Evolutionary conservation across 2,888 invertebrate genomes (phyloP).

Genomic region (Dryobotodes eremita): DNA sequence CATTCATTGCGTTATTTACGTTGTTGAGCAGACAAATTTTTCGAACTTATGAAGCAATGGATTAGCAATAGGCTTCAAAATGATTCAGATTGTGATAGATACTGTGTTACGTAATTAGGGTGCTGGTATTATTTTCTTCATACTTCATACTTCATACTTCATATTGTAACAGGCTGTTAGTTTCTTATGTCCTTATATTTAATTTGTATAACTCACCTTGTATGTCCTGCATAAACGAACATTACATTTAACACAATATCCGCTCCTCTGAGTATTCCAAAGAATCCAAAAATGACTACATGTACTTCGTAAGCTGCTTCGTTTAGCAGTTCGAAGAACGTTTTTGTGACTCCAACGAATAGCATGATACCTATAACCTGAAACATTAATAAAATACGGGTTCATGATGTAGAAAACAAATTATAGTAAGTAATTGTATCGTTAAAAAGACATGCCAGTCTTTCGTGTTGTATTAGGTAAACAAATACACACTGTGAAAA

Average conservation of each 20-base stretch:
- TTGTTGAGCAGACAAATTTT: too few relatives aligned
- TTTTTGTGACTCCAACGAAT: not conserved
- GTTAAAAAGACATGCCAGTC: too few relatives aligned
- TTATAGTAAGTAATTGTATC: not conserved
- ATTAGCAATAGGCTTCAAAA: too few relatives aligned
- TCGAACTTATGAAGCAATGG: too few relatives aligned
- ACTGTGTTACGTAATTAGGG: too few relatives aligned
- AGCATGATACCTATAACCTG: slow-evolving; percentile 23
- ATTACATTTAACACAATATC: slow-evolving; percentile 39
- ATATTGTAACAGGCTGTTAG: too few relatives aligned
- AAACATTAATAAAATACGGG: not conserved
- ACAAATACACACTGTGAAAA: not conserved
- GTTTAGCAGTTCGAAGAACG: not conserved
- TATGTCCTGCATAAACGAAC: slow-evolving; percentile 32
- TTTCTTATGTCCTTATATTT: too few relatives aligned
- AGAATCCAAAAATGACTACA: slow-evolving; percentile 9
- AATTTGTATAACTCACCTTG: slow-evolving; percentile 27
- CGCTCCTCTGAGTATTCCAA: slow-evolving; percentile 12
- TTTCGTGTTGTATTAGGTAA: not conserved
- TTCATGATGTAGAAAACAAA: not conserved
- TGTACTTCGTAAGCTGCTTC: not conserved
- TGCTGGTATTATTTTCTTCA: too few relatives aligned
- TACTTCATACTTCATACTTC: too few relatives aligned
- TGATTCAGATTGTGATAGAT: too few relatives aligned
- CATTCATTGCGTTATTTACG: too few relatives aligned